These are phyloP conservation scores for Acleris cristana DNA, from an alignment of 2,888 invertebrate species.

Conservation along the genomic window DNA sequence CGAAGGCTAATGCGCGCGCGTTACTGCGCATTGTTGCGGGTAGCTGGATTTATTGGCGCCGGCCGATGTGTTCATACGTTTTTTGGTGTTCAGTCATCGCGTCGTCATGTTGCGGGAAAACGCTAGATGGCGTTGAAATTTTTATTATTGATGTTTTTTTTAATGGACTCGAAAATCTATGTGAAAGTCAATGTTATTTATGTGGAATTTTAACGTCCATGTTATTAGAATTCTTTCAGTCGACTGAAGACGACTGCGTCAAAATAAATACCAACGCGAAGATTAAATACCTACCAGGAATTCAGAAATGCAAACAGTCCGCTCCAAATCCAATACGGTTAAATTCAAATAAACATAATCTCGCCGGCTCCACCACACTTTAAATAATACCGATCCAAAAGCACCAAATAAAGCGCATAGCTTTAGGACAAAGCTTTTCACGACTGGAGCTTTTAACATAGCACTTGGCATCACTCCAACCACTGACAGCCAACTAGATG, in stretches of 20 bases:
- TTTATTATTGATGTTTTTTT: no score
- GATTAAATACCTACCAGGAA: no score
- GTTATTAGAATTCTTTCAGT: background rate
- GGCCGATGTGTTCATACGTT: conserved; percentile 38
- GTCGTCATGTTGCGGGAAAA: conserved; percentile 2
- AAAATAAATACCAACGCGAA: background rate
- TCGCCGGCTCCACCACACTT: conserved; percentile 28
- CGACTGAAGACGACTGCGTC: background rate
- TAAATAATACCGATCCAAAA: conserved; percentile 37
- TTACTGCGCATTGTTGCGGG: conserved; percentile 53
- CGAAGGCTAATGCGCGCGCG: conserved; percentile 66
- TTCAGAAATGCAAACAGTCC: background rate
- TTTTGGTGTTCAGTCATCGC: conserved; percentile 16
- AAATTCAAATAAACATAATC: conserved; percentile 31
- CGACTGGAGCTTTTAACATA: conserved; percentile 69
- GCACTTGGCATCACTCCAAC: conserved; percentile 68
- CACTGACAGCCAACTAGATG: conserved; percentile 63
- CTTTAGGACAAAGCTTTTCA: conserved; percentile 56
- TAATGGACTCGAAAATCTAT: no score
- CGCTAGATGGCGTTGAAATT: background rate
- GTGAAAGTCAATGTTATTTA: no score
- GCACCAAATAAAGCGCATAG: conserved; percentile 42
- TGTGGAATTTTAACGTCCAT: no score
- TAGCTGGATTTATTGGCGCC: conserved; percentile 49
- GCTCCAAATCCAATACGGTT: conserved; percentile 16